Conservation (phyloP, 1,140 invertebrate species). For the Samia ricini region DNA sequence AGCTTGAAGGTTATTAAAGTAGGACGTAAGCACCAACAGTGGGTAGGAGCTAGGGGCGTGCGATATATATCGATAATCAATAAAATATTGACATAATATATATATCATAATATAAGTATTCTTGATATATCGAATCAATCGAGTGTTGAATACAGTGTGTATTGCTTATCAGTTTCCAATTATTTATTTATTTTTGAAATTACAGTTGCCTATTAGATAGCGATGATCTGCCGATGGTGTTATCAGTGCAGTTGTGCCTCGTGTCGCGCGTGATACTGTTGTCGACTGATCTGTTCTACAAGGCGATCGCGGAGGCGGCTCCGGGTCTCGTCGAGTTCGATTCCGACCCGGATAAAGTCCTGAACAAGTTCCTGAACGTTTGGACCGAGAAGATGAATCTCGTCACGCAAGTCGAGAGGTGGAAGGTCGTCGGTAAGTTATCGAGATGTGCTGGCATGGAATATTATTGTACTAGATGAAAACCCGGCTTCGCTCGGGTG, state of each 20-base stretch:
- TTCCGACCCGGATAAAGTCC: slow-evolving; percentile 77
- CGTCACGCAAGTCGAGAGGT: slow-evolving; percentile 86
- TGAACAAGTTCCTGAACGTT: slow-evolving; percentile 84
- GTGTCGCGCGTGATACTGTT: slow-evolving; percentile 87
- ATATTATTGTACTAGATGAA: no score
- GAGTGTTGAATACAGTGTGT: no score
- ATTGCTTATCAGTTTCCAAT: background rate
- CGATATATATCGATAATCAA: no score
- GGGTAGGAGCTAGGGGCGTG: no score
- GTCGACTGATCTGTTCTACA: slow-evolving; percentile 84
- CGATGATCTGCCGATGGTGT: slow-evolving; percentile 84
- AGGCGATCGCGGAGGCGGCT: slow-evolving; percentile 79
- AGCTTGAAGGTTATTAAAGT: no score
- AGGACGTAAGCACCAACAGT: no score
- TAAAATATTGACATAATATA: no score
- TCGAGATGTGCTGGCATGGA: background rate
- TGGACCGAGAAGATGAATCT: slow-evolving; percentile 90
- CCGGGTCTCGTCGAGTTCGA: slow-evolving; percentile 74
- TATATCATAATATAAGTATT: no score
- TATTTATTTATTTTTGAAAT: slow-evolving; percentile 2
- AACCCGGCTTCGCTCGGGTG: no score
- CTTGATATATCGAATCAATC: no score
- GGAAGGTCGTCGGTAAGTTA: slow-evolving; percentile 85
- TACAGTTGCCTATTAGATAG: slow-evolving; percentile 80
- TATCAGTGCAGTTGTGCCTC: slow-evolving; percentile 87